Conservation (phyloP, 2,888 invertebrate species). For the Volucella inflata region DNA sequence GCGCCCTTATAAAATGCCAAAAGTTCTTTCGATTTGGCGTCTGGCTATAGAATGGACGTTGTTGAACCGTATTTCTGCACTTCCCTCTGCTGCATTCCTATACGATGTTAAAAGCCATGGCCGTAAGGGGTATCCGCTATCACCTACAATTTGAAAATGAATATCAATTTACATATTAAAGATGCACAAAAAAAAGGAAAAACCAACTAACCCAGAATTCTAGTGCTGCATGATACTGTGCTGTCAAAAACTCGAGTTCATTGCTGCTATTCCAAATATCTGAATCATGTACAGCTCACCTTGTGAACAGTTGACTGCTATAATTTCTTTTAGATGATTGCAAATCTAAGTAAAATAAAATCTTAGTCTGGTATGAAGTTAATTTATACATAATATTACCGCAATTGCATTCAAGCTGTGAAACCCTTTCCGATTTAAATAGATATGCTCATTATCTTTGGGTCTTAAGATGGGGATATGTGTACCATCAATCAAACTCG, state of each 20-base stretch:
- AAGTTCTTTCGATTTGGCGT: conserved; percentile 10
- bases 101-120: conserved; percentile 8
- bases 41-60: conserved; percentile 23
- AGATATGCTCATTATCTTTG: conserved; percentile 28
- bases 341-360: conserved; percentile 20
- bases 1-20: conserved; percentile 18
- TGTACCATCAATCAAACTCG: too few relatives aligned
- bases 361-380: not conserved
- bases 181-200: too few relatives aligned
- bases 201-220: too few relatives aligned
- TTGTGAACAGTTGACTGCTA: too few relatives aligned
- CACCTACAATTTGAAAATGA: too few relatives aligned
- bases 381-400: conserved; percentile 7
- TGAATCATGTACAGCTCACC: conserved; percentile 20
- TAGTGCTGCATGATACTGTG: conserved; percentile 13
- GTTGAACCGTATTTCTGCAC: too few relatives aligned
- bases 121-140: too few relatives aligned
- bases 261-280: conserved; percentile 36
- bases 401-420: conserved; percentile 42
- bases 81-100: conserved; percentile 19
- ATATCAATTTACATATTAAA: not conserved
- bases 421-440: conserved; percentile 31
- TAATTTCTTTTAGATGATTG: too few relatives aligned
- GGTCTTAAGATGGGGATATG: too few relatives aligned
- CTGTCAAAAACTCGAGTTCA: conserved; percentile 15